Evolutionary conservation across 2,113 vertebrate species (phyloP).

Genomic region (Oncorhynchus kisutch): DNA sequence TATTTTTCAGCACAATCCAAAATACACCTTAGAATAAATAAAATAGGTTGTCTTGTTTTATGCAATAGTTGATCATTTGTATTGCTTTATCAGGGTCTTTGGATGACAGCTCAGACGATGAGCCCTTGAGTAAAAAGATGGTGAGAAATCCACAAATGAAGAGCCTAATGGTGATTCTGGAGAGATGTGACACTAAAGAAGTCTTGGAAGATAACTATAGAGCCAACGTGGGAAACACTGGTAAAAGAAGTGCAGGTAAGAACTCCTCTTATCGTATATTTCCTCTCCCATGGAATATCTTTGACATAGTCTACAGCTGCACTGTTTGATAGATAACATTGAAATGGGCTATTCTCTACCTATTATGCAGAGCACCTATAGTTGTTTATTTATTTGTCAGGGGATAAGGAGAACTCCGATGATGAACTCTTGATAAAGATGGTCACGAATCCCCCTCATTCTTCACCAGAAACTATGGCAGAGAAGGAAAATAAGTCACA

Average conservation of each 20-base stretch:
- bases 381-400: background rate
- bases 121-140: background rate
- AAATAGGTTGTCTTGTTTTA: constrained; percentile 3
- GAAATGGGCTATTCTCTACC: too few species aligned
- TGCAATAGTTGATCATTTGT: background rate
- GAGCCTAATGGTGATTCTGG: constrained; percentile 42
- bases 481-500: background rate
- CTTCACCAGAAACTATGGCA: background rate
- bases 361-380: background rate
- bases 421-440: background rate
- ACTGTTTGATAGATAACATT: too few species aligned
- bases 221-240: background rate
- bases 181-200: constrained; percentile 48
- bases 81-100: constrained; percentile 15
- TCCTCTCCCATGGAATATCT: too few species aligned
- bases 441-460: background rate
- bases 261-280: background rate
- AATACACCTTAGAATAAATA: constrained; percentile 18
- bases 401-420: background rate
- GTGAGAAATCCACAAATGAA: constrained; percentile 56
- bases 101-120: constrained; percentile 37
- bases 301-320: too few species aligned
- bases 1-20: background rate
- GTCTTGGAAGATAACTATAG: background rate
- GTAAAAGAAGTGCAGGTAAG: constrained; percentile 25